Base-by-base conservation (phyloP, 2,797 vertebrate species). In the Australoheros facetus region DNA sequence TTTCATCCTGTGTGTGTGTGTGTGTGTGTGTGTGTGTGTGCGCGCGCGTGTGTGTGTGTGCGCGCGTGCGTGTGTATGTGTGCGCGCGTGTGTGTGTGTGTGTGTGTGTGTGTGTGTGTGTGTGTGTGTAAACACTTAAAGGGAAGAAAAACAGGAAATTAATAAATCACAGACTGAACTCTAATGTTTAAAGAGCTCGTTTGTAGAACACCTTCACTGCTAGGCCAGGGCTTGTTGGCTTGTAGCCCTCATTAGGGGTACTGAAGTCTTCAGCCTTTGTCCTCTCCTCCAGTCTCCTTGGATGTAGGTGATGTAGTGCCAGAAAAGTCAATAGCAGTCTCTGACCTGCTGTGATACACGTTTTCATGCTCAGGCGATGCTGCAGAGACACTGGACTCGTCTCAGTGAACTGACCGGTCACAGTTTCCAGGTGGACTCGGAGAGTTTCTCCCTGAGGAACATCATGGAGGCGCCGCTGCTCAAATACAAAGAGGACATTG, bases 401-500 rank as follows among this genome's bases (percentile, higher is more conserved):
- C 94, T 97, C 83, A 80, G 93, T 26, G 90, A 95, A 74, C 17
- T 96, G 74, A 96, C 96, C 0, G 91, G 88, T 1, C 96, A 96
- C 86, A 89, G 14, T 7, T 96, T 97, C 87, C 95, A 95, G 59
- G 92, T 96, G 88, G 93, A 95, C 0, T 95, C 95, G 2, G 96
- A 95, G 71, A 95, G 84, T 78, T 97, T 97, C 21, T 78, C 87
- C 79, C 93, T 97, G 78, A 95, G 92, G 72, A 95, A 93, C 19
- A 76, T 97, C 85, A 95, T 96, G 94, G 94, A 96, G 88, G 96
- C 95, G 4, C 94, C 95, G 1, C 93, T 97, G 82, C 90, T 97
- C 26, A 90, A 94, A 19, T 66, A 92, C 83, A 97, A 96, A 85
- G 96, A 97, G 58, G 97, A 97, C 82, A 95, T 97, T 19, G 97